Percentiles rank a stretch among this genome's conserved stretches.
These are phyloP conservation scores for Stichodactyla helianthus DNA, from an alignment of 64 coral and sea anemone species.

Conservation along the genomic window DNA sequence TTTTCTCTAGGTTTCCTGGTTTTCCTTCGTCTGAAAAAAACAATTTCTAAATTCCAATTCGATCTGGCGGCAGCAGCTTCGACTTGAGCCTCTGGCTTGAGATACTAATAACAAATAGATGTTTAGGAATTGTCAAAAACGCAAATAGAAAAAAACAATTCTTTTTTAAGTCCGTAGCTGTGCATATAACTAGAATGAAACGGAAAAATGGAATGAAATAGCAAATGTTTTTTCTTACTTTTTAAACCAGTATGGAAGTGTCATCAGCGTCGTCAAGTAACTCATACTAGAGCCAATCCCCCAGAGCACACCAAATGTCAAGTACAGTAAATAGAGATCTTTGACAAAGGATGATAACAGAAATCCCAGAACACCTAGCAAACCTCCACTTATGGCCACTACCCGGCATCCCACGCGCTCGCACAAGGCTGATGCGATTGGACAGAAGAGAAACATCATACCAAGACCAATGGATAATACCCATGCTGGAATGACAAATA, in stretches of 20 bases:
- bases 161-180: too few species aligned
- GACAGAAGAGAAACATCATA: constrained; percentile 78
- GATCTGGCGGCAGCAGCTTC: too few species aligned
- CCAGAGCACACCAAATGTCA: constrained; percentile 72
- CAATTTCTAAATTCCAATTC: too few species aligned
- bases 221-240: not conserved
- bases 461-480: constrained; percentile 79
- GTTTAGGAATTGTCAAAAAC: too few species aligned
- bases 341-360: constrained; percentile 61
- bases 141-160: not conserved
- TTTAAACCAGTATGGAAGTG: constrained; percentile 73
- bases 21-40: too few species aligned
- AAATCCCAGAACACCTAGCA: constrained; percentile 68
- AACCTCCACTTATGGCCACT: constrained; percentile 61
- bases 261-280: constrained; percentile 60
- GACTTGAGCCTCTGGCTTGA: too few species aligned
- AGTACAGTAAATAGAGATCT: constrained; percentile 44
- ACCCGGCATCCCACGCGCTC: constrained; percentile 80
- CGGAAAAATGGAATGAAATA: too few species aligned
- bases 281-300: constrained; percentile 72
- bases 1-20: too few species aligned
- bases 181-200: too few species aligned
- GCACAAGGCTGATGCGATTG: constrained; percentile 68
- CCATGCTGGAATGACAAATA: constrained; percentile 42
- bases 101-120: too few species aligned